phyloP scores from a whole-genome alignment of 2,113 vertebrate species.

The Shinisaurus crocodilurus region DNA sequence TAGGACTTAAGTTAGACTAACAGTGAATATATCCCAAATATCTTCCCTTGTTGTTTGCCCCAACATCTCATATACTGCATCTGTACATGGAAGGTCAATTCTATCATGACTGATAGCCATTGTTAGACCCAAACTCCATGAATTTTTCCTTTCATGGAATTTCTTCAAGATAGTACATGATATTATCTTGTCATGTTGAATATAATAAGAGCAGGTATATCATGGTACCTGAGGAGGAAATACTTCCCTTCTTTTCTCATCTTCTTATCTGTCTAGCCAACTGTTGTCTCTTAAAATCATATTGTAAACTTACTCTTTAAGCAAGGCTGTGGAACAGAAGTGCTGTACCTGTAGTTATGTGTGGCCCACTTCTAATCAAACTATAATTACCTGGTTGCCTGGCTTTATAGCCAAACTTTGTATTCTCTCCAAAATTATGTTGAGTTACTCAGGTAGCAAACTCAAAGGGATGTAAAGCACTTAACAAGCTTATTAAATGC shows the following conservation, averaged over 20 bases:
- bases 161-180: not conserved
- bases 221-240: not conserved
- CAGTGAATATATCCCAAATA: no score
- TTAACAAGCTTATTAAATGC: not conserved
- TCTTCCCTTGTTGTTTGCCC: no score
- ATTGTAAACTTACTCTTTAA: not conserved
- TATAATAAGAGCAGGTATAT: not conserved
- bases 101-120: no score
- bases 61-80: no score
- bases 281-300: not conserved
- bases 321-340: not conserved
- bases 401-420: not conserved
- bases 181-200: not conserved
- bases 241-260: not conserved
- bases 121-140: no score
- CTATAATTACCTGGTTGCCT: not conserved
- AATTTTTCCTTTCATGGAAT: not conserved
- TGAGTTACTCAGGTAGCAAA: not conserved
- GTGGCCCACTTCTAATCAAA: not conserved
- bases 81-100: no score
- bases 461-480: not conserved
- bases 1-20: not conserved
- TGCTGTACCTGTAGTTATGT: not conserved
- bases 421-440: not conserved
- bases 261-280: not conserved